Evolutionary conservation across 2,113 vertebrate species (phyloP).

Genomic region (Carassius carassius): DNA sequence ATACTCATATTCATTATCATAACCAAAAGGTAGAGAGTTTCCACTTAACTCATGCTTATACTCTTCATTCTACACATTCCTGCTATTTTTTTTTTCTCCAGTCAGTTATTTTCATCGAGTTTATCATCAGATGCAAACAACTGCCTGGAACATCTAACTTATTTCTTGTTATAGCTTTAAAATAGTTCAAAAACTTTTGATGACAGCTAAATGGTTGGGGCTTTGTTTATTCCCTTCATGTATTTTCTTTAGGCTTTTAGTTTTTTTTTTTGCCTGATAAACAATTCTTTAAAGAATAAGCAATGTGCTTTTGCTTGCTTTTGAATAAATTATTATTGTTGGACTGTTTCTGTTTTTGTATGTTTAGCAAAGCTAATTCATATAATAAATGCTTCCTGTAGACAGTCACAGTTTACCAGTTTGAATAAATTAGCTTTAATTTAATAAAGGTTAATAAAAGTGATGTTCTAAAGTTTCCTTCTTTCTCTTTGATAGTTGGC

Average conservation of each 20-base stretch:
- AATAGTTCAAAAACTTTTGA: background rate
- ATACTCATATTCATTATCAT: slow-evolving; percentile 13
- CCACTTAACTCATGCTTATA: background rate
- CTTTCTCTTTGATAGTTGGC: background rate
- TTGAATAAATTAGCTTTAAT: slow-evolving; percentile 6
- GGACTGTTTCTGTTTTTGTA: background rate
- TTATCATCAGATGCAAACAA: background rate
- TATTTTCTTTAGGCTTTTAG: background rate
- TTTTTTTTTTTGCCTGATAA: background rate
- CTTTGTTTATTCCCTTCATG: background rate
- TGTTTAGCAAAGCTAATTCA: background rate
- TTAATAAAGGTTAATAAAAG: background rate
- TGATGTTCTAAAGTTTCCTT: background rate
- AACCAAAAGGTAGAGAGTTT: slow-evolving; percentile 25
- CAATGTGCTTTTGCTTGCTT: background rate
- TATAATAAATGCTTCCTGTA: background rate
- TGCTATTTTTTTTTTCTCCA: background rate
- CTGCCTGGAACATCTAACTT: background rate
- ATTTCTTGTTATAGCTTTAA: background rate
- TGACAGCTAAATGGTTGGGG: background rate
- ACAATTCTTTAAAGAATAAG: slow-evolving; percentile 4
- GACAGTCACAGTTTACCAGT: background rate
- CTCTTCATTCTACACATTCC: slow-evolving; percentile 19
- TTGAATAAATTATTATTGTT: background rate
- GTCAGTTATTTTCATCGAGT: background rate